Evolutionary conservation across 2,888 invertebrate genomes (phyloP).

Genomic region (Poecilobothrus nobilitatus): DNA sequence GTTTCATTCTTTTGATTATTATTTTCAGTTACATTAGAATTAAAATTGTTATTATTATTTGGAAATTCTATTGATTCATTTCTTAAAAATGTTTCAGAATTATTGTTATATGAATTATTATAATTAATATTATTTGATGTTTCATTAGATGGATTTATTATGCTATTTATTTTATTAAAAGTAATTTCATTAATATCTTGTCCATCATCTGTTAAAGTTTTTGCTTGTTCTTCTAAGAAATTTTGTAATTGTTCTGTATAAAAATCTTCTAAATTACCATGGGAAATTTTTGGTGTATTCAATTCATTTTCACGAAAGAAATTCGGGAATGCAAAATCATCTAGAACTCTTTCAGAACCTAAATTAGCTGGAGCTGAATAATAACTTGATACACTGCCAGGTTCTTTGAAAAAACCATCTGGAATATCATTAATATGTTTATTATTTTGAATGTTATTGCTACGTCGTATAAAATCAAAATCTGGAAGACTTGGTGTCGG

Average conservation of each 20-base stretch:
- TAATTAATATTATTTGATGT: no score
- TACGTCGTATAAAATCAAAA: background rate
- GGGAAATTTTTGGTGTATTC: background rate
- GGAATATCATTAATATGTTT: background rate
- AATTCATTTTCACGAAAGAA: background rate
- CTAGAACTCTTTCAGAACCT: background rate
- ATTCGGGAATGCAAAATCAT: background rate
- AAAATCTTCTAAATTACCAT: background rate
- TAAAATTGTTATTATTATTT: background rate
- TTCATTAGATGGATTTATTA: no score
- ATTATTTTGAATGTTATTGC: background rate
- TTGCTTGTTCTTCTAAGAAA: background rate
- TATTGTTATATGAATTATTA: background rate
- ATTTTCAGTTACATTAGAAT: background rate
- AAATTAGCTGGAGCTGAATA: slow-evolving; percentile 1
- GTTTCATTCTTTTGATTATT: background rate
- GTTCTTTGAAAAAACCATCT: background rate
- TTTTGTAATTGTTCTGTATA: background rate
- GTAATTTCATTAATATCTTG: no score
- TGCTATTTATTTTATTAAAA: no score
- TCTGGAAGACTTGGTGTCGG: background rate
- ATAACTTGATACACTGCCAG: background rate
- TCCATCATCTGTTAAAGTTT: no score
- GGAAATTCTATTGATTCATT: background rate
- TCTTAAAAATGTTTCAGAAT: background rate